These are phyloP conservation scores for Mesocentrotus franciscanus DNA, from an alignment of 53 echinoderm and acorn worm species.

Conservation along the genomic window DNA sequence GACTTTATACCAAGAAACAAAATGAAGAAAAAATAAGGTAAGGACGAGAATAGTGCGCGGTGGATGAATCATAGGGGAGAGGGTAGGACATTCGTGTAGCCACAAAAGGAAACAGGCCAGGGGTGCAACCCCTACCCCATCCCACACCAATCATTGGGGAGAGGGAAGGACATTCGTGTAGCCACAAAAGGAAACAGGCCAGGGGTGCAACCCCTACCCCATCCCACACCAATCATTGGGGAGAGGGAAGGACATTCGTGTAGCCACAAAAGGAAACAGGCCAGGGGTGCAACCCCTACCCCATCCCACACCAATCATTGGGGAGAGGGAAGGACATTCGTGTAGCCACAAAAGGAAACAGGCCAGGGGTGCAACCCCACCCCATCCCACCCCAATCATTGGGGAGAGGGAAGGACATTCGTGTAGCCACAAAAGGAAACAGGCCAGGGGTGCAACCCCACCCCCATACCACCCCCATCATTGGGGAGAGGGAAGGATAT, in stretches of 20 bases:
- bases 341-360: neutral
- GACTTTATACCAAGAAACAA: slow-evolving; percentile 7
- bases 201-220: neutral
- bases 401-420: too few species aligned
- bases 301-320: neutral
- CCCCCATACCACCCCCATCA: too few species aligned
- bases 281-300: neutral
- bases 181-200: neutral
- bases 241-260: neutral
- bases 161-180: neutral
- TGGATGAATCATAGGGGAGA: neutral
- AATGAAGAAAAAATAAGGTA: neutral
- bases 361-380: neutral
- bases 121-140: neutral
- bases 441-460: too few species aligned
- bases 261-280: neutral
- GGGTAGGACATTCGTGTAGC: neutral
- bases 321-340: neutral
- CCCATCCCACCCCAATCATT: too few species aligned
- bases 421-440: too few species aligned
- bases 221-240: neutral
- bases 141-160: neutral
- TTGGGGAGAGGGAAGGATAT: too few species aligned
- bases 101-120: neutral
- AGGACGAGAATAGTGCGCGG: slow-evolving; percentile 9